Evolutionary conservation across 2,888 invertebrate genomes (phyloP), one percentile per base, ranked within the genome.

Genomic region (Automeris io): DNA sequence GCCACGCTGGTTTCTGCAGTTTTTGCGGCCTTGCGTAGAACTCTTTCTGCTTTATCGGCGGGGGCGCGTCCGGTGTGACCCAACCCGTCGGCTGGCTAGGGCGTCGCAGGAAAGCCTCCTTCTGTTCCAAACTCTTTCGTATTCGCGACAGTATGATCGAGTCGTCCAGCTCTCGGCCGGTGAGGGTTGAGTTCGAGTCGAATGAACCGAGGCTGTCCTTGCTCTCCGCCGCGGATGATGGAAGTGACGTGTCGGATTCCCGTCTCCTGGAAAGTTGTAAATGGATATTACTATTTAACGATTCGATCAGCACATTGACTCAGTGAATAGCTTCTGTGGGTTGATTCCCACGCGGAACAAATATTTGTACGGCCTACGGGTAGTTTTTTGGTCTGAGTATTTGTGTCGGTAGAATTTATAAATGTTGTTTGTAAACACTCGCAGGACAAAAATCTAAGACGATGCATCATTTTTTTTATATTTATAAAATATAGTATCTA

Each of bases 71-170:
- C 2, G 87, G 87, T 21, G 82, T 79, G 49, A 82, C 87, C 88
- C 88, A 90, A 39, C 89, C 90, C 39, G 86, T 89, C 16, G 92
- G 91, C 58, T 91, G 89, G 69, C 88, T 91, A 57, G 93, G 93
- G 51, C 93, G 88, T 66, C 92, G 90, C 42, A 96, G 88, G 75
- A 96, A 96, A 59, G 95, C 95, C 70, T 96, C 95, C 72, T 96
- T 96, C 67, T 95, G 94, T 67, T 95, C 95, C 60, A 94, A 91
- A 63, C 94, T 95, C 71, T 93, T 94, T 52, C 94, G 90, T 69
- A 95, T 88, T 78, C 94, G 90, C 48, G 91, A 91, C 88, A 94
- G 91, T 58, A 91, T 90, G 33, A 91, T 87, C 41, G 92, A 91
- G 73, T 93, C 92, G 69, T 92, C 92, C 47, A 90, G 86, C 54